Evolutionary conservation across 37 sponge, comb jelly and placozoan genomes (phyloP), one percentile per base, ranked within the genome.

Genomic region (Spongilla lacustris): DNA sequence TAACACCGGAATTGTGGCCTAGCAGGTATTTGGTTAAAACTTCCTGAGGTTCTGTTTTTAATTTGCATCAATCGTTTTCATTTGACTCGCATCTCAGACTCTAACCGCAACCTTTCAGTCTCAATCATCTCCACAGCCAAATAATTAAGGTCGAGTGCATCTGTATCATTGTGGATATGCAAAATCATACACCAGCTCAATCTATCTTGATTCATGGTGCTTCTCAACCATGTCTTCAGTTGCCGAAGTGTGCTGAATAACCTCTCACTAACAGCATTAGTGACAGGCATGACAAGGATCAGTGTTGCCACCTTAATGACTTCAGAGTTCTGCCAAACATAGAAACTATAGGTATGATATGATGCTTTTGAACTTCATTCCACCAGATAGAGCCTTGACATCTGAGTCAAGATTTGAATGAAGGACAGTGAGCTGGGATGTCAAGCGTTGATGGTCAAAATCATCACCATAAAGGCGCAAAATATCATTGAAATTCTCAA

Each of bases 201-300:
- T 4, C 87, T 68, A 13, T 23, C 71, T 71, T 91, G 92, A 36
- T 14, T 32, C n/a, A 37, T 86, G 27, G 86, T 81, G 25, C 86
- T 69, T 21, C 82, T 83, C 10, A 86, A 86, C 77, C 78, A 90
- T 25, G 78, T 90, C 77, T 85, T 90, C 26, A 85, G 27, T 23
- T 86, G 67, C 9, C 91, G 78, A 27, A 85, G 69, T 32, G 79
- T 78, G 76, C 77, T 81, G 73, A 90, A 90, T 24, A 70, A 74
- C 72, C 80, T 83, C 72, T 89, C 90, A 78, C 85, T 89, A 30
- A 79, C 4, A 21, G 90, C 84, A 84, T 89, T 89, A 36, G 90
- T 84, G 69, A 83, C 84, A 33, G 90, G 90, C 80, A 84, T 84
- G 0, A 83, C 90, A 21, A 89, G 75, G 33, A 89, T 83, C n/a